Evolutionary conservation across 2,888 invertebrate species (phyloP).

Genomic region (Microctonus brassicae): DNA sequence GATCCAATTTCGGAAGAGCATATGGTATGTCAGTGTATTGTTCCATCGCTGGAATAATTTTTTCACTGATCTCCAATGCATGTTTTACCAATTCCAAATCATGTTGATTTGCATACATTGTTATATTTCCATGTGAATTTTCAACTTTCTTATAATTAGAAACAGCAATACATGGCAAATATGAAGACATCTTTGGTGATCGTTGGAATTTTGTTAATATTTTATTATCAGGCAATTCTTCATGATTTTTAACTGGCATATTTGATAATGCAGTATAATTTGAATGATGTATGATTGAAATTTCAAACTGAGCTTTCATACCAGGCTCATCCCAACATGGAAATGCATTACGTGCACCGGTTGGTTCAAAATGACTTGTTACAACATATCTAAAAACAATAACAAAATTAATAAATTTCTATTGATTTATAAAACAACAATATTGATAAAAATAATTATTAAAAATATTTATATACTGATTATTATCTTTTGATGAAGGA

Average conservation of each 20-base stretch:
- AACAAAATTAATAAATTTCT: neutral
- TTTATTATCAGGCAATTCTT: constrained; percentile 36
- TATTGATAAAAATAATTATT: too few relatives aligned
- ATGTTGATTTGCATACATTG: constrained; percentile 79
- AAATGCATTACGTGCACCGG: constrained; percentile 78
- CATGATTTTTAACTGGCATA: constrained; percentile 39
- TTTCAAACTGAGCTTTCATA: constrained; percentile 77
- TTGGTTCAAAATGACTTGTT: constrained; percentile 79
- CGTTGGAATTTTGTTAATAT: constrained; percentile 42
- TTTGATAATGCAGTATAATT: constrained; percentile 67
- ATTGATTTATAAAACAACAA: too few relatives aligned
- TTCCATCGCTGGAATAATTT: constrained; percentile 81
- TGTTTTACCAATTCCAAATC: constrained; percentile 81
- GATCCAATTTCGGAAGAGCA: constrained; percentile 86
- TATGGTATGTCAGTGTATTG: constrained; percentile 84
- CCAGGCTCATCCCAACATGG: constrained; percentile 84
- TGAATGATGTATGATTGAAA: constrained; percentile 74
- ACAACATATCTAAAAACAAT: constrained; percentile 72
- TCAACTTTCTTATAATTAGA: constrained; percentile 68
- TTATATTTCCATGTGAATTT: constrained; percentile 59
- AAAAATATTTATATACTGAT: too few relatives aligned
- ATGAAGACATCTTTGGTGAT: constrained; percentile 80
- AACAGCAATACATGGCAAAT: constrained; percentile 84
- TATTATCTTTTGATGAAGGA: too few relatives aligned
- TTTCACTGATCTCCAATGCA: constrained; percentile 83